phyloP scores from a whole-genome alignment of 1,140 invertebrate genomes.

The Mesaphorura yosii region DNA sequence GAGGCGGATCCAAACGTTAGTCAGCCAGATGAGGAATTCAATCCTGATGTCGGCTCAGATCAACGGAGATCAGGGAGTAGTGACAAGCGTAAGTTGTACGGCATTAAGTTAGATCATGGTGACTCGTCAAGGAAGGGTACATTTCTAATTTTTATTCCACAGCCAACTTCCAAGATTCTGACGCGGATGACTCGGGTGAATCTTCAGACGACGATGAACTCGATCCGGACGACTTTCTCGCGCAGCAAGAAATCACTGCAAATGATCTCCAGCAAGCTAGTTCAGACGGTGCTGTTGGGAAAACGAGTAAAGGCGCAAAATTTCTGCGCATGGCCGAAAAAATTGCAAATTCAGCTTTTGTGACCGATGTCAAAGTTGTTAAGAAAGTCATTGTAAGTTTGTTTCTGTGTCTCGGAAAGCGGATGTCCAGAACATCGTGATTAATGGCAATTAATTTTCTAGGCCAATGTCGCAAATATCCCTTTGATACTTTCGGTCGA shows the following conservation, averaged over 20 bases:
- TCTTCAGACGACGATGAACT: conserved; percentile 82
- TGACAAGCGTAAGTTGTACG: no score
- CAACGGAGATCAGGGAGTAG: neutral
- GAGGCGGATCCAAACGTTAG: conserved; percentile 6
- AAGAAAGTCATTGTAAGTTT: conserved; percentile 35
- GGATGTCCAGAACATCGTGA: conserved; percentile 42
- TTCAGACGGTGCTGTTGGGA: conserved; percentile 23
- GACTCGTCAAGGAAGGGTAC: no score
- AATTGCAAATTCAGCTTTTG: conserved; percentile 47
- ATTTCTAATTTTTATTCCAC: neutral
- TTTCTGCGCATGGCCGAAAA: conserved; percentile 77
- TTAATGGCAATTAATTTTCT: no score
- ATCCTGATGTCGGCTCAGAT: neutral
- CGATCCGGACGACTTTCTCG: conserved; percentile 14
- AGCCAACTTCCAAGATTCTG: conserved; percentile 56
- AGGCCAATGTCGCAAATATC: conserved; percentile 73
- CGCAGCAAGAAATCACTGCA: conserved; percentile 2
- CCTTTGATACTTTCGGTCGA: conserved; percentile 80
- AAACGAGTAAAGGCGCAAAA: conserved; percentile 50
- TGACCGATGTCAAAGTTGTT: conserved; percentile 19
- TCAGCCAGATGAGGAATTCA: neutral
- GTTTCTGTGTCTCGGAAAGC: no score
- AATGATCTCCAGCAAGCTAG: neutral
- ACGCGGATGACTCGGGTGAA: conserved; percentile 83
- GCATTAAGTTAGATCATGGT: no score